Percentiles rank a stretch among this genome's conserved stretches.
phyloP scores from a whole-genome alignment of 2,888 invertebrate genomes.

The Chloromyia formosa region DNA sequence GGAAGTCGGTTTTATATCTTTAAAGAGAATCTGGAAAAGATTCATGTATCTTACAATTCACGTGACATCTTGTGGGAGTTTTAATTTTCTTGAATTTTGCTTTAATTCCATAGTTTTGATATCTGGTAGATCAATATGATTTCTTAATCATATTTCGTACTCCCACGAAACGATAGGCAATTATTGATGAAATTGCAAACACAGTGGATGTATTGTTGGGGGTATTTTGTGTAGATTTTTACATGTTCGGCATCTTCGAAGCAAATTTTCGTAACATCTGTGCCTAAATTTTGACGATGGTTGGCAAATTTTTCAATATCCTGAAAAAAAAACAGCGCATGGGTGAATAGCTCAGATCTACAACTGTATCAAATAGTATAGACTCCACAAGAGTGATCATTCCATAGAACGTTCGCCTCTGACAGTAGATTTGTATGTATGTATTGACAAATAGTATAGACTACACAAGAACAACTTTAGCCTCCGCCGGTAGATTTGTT shows the following conservation, averaged over 20 bases:
- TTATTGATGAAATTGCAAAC: slow-evolving; percentile 70
- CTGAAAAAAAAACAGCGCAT: slow-evolving; percentile 57
- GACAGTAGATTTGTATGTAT: too few species aligned
- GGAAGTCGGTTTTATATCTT: not conserved
- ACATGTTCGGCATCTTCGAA: slow-evolving; percentile 81
- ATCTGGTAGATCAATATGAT: not conserved
- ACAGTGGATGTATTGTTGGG: slow-evolving; percentile 69
- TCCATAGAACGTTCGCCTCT: too few species aligned
- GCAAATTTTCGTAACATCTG: slow-evolving; percentile 69
- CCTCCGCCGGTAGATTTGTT: too few species aligned
- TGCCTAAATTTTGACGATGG: slow-evolving; percentile 68
- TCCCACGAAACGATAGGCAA: slow-evolving; percentile 62
- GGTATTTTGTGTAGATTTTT: slow-evolving; percentile 73
- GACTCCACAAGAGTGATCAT: too few species aligned
- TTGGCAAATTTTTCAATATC: slow-evolving; percentile 75
- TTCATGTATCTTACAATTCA: not conserved
- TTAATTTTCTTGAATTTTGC: slow-evolving; percentile 9
- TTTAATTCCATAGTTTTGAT: slow-evolving; percentile 1
- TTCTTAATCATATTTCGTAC: slow-evolving; percentile 39
- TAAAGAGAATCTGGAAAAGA: not conserved
- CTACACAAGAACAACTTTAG: too few species aligned
- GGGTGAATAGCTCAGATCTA: too few species aligned
- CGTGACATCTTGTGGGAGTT: not conserved
- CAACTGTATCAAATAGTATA: too few species aligned
- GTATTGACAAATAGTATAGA: too few species aligned